Evolutionary conservation across 2,888 invertebrate species (phyloP).

Genomic region (Thelaira solivaga): DNA sequence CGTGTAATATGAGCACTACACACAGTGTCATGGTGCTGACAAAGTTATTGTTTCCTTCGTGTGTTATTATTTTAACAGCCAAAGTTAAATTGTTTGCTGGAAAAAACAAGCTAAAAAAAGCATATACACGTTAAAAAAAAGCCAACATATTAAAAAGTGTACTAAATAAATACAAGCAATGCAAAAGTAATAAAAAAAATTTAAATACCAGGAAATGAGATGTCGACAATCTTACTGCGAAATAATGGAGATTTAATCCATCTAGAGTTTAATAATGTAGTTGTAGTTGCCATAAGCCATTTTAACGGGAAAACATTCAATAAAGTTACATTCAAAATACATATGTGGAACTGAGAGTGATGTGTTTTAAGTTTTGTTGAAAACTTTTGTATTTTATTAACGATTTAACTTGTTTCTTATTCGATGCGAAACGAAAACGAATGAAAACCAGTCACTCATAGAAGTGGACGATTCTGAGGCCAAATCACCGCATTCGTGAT

Average conservation of each 20-base stretch:
- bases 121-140: background rate
- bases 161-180: background rate
- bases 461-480: no score
- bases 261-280: background rate
- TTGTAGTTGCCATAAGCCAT: no score
- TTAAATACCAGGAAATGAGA: slow-evolving; percentile 14
- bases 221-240: background rate
- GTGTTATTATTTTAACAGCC: slow-evolving; percentile 44
- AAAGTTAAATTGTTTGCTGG: slow-evolving; percentile 52
- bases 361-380: no score
- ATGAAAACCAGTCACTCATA: no score
- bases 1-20: background rate
- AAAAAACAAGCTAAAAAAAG: slow-evolving; percentile 4
- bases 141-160: background rate
- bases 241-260: slow-evolving; percentile 19
- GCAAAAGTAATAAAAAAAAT: background rate
- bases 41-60: slow-evolving; percentile 49
- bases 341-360: no score
- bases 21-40: slow-evolving; percentile 34
- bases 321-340: no score
- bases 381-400: no score
- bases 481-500: no score
- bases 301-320: no score
- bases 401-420: no score
- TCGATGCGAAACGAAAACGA: no score